Base-by-base conservation (phyloP, 2,797 vertebrate genomes). In the Enteromius fasciolatus region DNA sequence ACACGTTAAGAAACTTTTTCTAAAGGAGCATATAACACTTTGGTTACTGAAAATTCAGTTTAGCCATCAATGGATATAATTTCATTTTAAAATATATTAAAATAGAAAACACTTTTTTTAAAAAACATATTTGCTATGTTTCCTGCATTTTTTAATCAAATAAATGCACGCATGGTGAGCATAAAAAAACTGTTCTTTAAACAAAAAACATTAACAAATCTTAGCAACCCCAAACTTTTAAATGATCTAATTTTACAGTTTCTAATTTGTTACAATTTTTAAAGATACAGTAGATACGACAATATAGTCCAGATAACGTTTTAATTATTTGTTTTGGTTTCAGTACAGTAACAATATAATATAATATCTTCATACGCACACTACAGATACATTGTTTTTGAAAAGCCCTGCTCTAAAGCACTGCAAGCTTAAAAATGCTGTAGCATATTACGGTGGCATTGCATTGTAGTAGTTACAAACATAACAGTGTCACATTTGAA, bases 301-400 rank as follows among this genome's bases (percentile, higher is more conserved):
- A 36, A 15, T 25, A 39, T 75, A 39, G 59, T 41, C 6, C 50
- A 17, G 2, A 54, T 23, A n/a, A 36, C 9, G 33, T 75, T 59
- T 57, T 59, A 59, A 57, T 75, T 25, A 41, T 57, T 57, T 23
- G 28, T 75, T 23, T 75, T 41, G 31, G 50, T 20, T 75, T 57
- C 33, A 39, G 70, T 25, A 75, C 50, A 75, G 20, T 15, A 17
- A 59, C 72, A 39, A 23, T 39, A 57, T 57, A 50, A 39, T 75
- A 25, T 59, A 39, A 59, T 39, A 2, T 57, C 31, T 41, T 57
- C 10, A 52, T 50, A 12, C 4, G 25, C 69, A 31, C 25, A 5
- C 44, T 70, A 25, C 23, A 61, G 57, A 46, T 17, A 17, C 41
- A 46, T 70, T 28, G 25, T 31, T 33, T 73, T 20, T n/a, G 4